These are phyloP conservation scores for Macaria notata DNA, from an alignment of 2,888 invertebrate genomes.

Conservation along the genomic window DNA sequence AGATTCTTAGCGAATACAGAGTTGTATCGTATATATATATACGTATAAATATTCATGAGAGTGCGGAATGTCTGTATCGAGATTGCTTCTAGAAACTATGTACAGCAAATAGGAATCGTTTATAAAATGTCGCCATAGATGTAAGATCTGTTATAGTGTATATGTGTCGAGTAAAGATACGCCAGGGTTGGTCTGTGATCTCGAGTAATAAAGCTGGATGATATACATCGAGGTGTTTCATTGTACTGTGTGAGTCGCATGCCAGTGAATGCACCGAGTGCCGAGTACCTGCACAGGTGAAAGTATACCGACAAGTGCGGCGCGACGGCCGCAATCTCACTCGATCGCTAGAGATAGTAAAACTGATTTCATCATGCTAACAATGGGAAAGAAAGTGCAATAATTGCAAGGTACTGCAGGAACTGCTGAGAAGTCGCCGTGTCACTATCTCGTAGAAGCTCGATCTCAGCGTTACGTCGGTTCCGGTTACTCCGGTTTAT, in stretches of 20 bases:
- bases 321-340: conserved; percentile 55
- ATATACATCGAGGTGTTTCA: conserved; percentile 39
- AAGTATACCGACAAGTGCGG: conserved; percentile 74
- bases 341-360: conserved; percentile 74
- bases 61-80: no score
- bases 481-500: conserved; percentile 9
- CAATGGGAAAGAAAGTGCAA: conserved; percentile 78
- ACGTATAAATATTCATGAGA: no score
- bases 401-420: conserved; percentile 75
- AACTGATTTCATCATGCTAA: conserved; percentile 71
- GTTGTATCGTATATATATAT: no score
- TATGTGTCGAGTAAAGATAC: conserved; percentile 9
- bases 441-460: conserved; percentile 26
- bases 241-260: conserved; percentile 39
- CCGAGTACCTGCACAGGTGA: conserved; percentile 65
- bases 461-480: neutral
- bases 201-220: conserved; percentile 41
- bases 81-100: no score
- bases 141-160: conserved; percentile 16
- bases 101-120: no score
- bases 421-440: conserved; percentile 43
- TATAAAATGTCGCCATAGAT: conserved; percentile 1
- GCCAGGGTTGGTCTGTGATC: conserved; percentile 38
- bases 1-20: no score
- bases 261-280: conserved; percentile 54